Percentiles rank a stretch among this genome's conserved stretches.
Evolutionary conservation across 2,888 invertebrate genomes (phyloP).

Genomic region (Volucella zonaria): DNA sequence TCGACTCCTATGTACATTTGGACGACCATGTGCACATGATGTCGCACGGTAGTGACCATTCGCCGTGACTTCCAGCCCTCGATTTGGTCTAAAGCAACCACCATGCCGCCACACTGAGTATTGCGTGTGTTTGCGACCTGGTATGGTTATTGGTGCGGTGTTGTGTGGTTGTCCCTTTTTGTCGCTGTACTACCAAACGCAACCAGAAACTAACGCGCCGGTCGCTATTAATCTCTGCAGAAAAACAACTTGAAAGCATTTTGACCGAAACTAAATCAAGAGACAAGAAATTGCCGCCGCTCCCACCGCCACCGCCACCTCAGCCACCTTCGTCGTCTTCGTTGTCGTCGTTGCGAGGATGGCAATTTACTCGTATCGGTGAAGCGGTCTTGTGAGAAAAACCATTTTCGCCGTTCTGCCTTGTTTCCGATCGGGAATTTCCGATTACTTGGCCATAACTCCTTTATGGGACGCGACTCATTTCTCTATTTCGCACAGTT

Average conservation of each 20-base stretch:
- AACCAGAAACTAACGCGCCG: constrained; percentile 28
- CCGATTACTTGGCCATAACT: constrained; percentile 72
- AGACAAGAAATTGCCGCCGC: constrained; percentile 62
- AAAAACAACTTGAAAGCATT: constrained; percentile 74
- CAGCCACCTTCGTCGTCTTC: no score
- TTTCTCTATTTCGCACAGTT: constrained; percentile 66
- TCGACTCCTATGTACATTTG: constrained; percentile 42
- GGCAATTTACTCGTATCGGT: constrained; percentile 60
- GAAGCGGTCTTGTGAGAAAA: constrained; percentile 68
- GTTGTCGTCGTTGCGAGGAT: constrained; percentile 26
- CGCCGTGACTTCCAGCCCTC: constrained; percentile 44
- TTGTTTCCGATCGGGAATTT: constrained; percentile 72
- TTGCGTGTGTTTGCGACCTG: constrained; percentile 39
- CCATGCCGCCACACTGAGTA: constrained; percentile 13
- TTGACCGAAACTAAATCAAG: constrained; percentile 73
- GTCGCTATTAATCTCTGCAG: constrained; percentile 67
- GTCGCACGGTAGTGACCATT: constrained; percentile 60
- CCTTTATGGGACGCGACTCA: constrained; percentile 64
- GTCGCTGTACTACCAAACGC: constrained; percentile 55
- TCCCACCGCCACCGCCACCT: background rate
- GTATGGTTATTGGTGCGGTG: constrained; percentile 61
- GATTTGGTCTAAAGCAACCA: constrained; percentile 37
- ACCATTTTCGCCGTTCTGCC: constrained; percentile 69
- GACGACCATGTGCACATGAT: constrained; percentile 69
- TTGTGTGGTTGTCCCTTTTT: constrained; percentile 71